These are phyloP conservation scores for Pseudochirops cupreus DNA, from an alignment of 2,797 vertebrate genomes.

Conservation along the genomic window DNA sequence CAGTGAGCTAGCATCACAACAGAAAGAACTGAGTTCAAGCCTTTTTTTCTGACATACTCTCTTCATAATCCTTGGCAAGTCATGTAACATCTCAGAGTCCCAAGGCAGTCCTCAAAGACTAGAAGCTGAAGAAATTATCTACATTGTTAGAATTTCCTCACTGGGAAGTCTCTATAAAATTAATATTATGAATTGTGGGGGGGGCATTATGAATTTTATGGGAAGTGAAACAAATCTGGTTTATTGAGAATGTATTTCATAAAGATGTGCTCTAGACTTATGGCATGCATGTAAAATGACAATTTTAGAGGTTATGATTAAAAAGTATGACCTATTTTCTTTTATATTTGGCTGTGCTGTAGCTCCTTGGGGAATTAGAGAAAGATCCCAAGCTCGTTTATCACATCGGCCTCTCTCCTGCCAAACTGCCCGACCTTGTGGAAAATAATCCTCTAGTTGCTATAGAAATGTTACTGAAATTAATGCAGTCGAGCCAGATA, in stretches of 20 bases:
- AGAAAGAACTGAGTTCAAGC: background rate
- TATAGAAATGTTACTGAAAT: conserved; percentile 98
- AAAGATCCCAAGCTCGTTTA: conserved; percentile 98
- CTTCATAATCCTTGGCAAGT: background rate
- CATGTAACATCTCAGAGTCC: background rate
- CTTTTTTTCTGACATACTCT: background rate
- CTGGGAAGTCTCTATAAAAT: background rate
- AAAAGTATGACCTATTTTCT: background rate
- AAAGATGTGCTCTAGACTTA: conserved; percentile 20
- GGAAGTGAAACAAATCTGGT: conserved; percentile 44
- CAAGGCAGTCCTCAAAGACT: background rate
- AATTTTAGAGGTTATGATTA: conserved; percentile 31
- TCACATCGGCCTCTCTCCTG: conserved; percentile 96
- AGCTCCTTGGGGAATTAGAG: conserved; percentile 97
- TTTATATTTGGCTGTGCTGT: conserved; percentile 44
- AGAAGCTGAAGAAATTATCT: background rate
- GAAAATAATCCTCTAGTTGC: conserved; percentile 99
- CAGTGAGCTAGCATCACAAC: background rate
- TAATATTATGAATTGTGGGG: background rate
- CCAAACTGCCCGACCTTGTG: conserved; percentile 97
- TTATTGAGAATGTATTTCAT: conserved; percentile 6
- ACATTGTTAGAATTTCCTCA: background rate
- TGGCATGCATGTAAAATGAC: background rate
- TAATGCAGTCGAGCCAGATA: conserved; percentile 99
- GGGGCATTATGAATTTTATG: background rate